Evolutionary conservation across 1,140 invertebrate genomes (phyloP), one percentile per base, ranked within the genome.

Genomic region (Matsumurasca onukii): DNA sequence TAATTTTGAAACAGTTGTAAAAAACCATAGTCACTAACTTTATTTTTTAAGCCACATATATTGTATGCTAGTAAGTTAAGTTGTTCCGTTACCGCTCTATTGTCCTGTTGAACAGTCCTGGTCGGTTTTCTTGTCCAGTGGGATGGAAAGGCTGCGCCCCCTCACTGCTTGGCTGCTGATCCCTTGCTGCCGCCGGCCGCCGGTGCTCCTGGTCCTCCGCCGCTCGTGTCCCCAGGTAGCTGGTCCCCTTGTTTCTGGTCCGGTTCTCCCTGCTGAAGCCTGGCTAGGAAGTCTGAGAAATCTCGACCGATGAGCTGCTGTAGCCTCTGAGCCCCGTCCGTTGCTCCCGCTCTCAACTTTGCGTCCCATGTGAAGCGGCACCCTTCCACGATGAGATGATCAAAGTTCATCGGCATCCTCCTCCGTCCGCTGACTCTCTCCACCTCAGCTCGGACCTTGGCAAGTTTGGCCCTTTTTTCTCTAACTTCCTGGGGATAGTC

Each of bases 11-110:
- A n/a, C 3, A 61, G 30, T 12, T 12, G 12, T 25, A 61, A 27
- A 27, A 27, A 61, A 29, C 30, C 12, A 31, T 24, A 9, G 24
- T 27, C 3, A 61, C 24, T 61, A 3, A 9, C 5, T 3, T 25
- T 61, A 9, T 9, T 27, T 27, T 61, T 61, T 61, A 61, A 61
- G 15, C 57, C 57, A 61, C 57, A 61, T 15, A 61, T 29, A 61
- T 61, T 61, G 30, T 25, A 61, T 3, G 29, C 13, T 27, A 61
- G 5, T 25, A 61, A 5, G 13, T 12, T 61, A 27, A 61, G 15
- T 61, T 15, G 30, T 15, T 15, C 24, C 24, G 5, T 3, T 15
- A 9, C 30, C 3, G 25, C 25, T 27, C 5, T 24, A 29, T 24
- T 55, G 12, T 61, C 24, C 24, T 12, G 5, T 51, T 22, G n/a